These are phyloP conservation scores for Bos javanicus DNA, from an alignment of 2,113 vertebrate genomes.

Conservation along the genomic window DNA sequence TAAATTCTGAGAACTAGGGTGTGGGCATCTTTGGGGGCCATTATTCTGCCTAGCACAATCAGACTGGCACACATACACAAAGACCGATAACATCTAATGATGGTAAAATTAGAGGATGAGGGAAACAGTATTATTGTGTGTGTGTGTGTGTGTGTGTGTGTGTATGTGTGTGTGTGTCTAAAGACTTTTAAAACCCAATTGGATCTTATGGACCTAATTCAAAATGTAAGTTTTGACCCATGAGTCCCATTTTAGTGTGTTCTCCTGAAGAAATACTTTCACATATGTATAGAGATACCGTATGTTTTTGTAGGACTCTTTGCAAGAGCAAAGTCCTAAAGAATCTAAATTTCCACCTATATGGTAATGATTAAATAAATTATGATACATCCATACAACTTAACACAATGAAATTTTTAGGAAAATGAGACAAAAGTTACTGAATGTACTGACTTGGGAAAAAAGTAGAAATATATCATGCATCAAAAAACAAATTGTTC, in stretches of 20 bases:
- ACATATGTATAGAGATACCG: not conserved
- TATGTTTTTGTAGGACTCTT: not conserved
- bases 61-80: not conserved
- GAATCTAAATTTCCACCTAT: not conserved
- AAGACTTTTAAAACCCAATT: not conserved
- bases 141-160: not conserved
- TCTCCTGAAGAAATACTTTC: not conserved
- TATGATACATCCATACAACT: not conserved
- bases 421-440: not conserved
- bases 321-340: not conserved
- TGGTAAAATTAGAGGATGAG: not conserved
- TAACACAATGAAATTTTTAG: not conserved
- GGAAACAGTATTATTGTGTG: not conserved
- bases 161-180: not conserved
- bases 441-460: not conserved
- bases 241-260: not conserved
- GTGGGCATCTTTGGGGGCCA: not conserved
- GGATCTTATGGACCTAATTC: not conserved
- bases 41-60: not conserved
- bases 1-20: not conserved
- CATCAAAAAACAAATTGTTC: not conserved
- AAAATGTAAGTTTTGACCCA: not conserved
- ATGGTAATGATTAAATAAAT: not conserved
- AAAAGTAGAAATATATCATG: not conserved
- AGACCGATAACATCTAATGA: not conserved